Base-by-base conservation (phyloP, 2,888 invertebrate genomes). In the Leptarthrus brevirostris region DNA sequence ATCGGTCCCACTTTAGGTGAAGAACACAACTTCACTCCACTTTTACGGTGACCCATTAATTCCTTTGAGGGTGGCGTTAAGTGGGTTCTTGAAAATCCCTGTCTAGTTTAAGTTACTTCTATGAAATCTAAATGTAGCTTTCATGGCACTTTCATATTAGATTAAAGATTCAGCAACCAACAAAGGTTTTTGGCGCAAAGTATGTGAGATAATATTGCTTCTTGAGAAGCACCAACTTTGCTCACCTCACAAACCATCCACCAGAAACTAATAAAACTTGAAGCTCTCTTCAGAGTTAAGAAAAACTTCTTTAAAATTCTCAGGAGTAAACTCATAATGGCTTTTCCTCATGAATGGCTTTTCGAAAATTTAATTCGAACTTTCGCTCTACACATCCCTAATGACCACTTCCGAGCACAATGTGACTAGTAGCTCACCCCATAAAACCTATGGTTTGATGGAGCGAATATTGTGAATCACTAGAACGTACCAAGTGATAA, bases 371-470 rank as follows among this genome's bases (percentile, higher is more conserved):
- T 61, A 61, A 61, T 61, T 61, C 40, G 22, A 61, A 12, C 18
- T 61, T 61, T 61, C 61, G 36, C 61, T 36, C 10, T 36, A 36
- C 40, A 61, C 40, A 61, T 61, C 61, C 61, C 61, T 61, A 61
- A 61, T 61, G 61, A 61, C 61, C 40, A 61, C 61, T 61, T 61
- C 61, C 40, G 40, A 61, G n/a, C 16, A 61, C 61, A 61, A 61
- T 61, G 61, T 20, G 20, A 36, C 12, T 10, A 10, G 22, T 14
- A 18, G 58, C 18, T 20, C 36, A 20, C 22, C 61, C 61, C 34
- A 52, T 61, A 61, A 61, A 61, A 61, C 30, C 61, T 36, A 8
- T 30, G 30, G 30, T 40, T 40, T 18, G 61, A 61, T 18, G 20
- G 5, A 16, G 36, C 18, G 40, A 36, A 61, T 61, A 61, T 61